These are phyloP conservation scores for Nemotelus pantherinus DNA, from an alignment of 2,888 invertebrate species.

Conservation along the genomic window DNA sequence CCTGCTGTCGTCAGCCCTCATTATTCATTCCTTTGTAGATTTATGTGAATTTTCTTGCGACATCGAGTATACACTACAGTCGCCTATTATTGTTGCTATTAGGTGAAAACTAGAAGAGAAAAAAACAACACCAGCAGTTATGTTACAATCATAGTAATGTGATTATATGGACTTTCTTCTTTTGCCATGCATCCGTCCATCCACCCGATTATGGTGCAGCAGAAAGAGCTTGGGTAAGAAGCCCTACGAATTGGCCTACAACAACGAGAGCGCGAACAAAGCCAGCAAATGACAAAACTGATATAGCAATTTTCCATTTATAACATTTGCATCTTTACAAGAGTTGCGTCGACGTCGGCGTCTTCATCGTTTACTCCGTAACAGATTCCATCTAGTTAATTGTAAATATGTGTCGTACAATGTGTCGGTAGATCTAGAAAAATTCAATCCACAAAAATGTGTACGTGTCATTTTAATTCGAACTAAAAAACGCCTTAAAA, in stretches of 20 bases:
- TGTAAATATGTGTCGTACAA: conserved; percentile 1
- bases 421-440: conserved; percentile 4
- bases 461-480: conserved; percentile 32
- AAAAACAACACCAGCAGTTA: conserved; percentile 24
- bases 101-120: conserved; percentile 19
- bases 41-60: conserved; percentile 29
- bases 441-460: conserved; percentile 24
- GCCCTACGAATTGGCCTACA: conserved; percentile 36
- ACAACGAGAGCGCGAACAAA: not conserved
- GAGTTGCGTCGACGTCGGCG: conserved; percentile 3
- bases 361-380: not conserved
- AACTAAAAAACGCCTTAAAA: conserved; percentile 18
- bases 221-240: not conserved
- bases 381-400: conserved; percentile 12
- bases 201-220: not conserved
- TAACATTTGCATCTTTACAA: conserved; percentile 25
- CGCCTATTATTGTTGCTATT: conserved; percentile 10
- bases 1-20: conserved; percentile 18
- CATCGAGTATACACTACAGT: not conserved
- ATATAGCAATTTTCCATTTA: conserved; percentile 7
- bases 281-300: conserved; percentile 11
- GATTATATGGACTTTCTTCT: conserved; percentile 39
- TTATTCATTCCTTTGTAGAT: conserved; percentile 13
- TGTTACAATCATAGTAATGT: conserved; percentile 32
- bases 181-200: not conserved